Percentiles rank a stretch among this genome's conserved stretches.
These are phyloP conservation scores for Nesometra sesokonis DNA, from an alignment of 35 echinoderm and acorn worm species.

Conservation along the genomic window DNA sequence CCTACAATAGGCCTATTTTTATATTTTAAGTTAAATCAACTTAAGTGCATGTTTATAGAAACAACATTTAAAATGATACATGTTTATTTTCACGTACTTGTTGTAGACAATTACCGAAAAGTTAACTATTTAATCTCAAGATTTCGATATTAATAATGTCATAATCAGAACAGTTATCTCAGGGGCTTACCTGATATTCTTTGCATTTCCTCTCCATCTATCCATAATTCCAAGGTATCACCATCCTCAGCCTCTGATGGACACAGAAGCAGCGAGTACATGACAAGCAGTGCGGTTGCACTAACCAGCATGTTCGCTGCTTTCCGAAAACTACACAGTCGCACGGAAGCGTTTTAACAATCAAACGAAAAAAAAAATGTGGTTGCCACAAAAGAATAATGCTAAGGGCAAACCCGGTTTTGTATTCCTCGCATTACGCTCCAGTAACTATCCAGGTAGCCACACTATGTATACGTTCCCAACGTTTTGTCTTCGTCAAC, in stretches of 20 bases:
- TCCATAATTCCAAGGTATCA: not conserved
- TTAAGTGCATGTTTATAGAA: too few species aligned
- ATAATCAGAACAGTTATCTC: too few species aligned
- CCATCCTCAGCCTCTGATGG: not conserved
- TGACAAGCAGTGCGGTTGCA: not conserved
- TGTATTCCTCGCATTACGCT: not conserved
- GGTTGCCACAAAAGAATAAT: not conserved
- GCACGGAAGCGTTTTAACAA: not conserved
- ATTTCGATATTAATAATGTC: too few species aligned
- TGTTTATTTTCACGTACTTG: too few species aligned
- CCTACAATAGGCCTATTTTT: too few species aligned
- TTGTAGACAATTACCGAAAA: too few species aligned
- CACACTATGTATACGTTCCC: not conserved
- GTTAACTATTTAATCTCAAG: too few species aligned
- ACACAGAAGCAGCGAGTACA: not conserved
- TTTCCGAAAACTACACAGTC: not conserved
- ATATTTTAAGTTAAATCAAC: too few species aligned
- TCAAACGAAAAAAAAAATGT: not conserved
- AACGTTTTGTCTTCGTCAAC: too few species aligned
- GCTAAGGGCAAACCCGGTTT: not conserved
- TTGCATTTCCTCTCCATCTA: not conserved
- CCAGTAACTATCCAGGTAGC: not conserved
- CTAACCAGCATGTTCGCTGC: not conserved
- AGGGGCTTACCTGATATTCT: not conserved
- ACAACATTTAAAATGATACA: too few species aligned